Evolutionary conservation across 1,140 invertebrate species (phyloP).

Genomic region (Pantala flavescens): DNA sequence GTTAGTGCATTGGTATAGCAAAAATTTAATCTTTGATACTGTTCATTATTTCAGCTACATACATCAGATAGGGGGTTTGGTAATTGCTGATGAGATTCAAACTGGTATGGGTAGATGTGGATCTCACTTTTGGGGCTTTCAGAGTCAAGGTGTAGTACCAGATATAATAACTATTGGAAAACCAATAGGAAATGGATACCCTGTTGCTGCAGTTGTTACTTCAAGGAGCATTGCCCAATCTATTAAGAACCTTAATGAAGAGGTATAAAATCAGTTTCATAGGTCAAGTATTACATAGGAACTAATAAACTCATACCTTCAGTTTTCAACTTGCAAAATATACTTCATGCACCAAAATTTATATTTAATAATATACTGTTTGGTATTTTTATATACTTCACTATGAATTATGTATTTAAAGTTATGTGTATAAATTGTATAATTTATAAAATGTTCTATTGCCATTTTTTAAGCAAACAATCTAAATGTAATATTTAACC

Average conservation of each 20-base stretch:
- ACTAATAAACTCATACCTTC: neutral
- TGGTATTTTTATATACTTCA: too few relatives aligned
- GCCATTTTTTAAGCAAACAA: too few relatives aligned
- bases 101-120: slow-evolving; percentile 51
- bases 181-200: slow-evolving; percentile 55
- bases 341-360: too few relatives aligned
- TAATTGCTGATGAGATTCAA: slow-evolving; percentile 54
- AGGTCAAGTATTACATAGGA: neutral
- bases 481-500: too few relatives aligned
- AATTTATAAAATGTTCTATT: too few relatives aligned
- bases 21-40: too few relatives aligned
- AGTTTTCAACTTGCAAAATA: too few relatives aligned
- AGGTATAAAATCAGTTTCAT: slow-evolving; percentile 28
- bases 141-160: slow-evolving; percentile 42
- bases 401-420: too few relatives aligned
- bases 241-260: slow-evolving; percentile 29
- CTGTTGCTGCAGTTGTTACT: slow-evolving; percentile 49
- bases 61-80: slow-evolving; percentile 43
- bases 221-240: slow-evolving; percentile 41
- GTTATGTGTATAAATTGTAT: too few relatives aligned
- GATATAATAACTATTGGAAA: slow-evolving; percentile 42
- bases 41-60: slow-evolving; percentile 31
- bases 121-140: slow-evolving; percentile 40
- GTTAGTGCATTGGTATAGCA: too few relatives aligned
- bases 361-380: too few relatives aligned